Evolutionary conservation across 1,140 invertebrate genomes (phyloP).

Genomic region (Papilio dardanus): DNA sequence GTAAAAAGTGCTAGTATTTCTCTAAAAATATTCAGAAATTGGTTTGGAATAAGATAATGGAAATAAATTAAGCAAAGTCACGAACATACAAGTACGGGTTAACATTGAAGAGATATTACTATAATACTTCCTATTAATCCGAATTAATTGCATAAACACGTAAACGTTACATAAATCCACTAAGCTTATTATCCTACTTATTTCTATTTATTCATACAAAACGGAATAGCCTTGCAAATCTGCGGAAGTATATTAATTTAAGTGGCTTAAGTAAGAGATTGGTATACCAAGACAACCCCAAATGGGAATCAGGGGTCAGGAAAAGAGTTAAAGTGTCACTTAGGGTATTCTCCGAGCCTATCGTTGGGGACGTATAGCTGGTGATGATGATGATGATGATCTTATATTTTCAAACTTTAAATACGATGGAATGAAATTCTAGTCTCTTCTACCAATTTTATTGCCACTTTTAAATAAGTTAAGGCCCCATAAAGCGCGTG

Average conservation of each 20-base stretch:
- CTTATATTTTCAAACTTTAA: too few species aligned
- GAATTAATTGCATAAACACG: conserved; percentile 7
- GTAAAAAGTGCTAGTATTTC: too few species aligned
- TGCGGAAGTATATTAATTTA: not conserved
- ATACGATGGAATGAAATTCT: too few species aligned
- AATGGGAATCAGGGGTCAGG: not conserved
- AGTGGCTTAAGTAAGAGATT: not conserved
- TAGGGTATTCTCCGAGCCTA: too few species aligned
- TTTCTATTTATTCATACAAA: not conserved
- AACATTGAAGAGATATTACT: conserved; percentile 6
- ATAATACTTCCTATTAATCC: not conserved
- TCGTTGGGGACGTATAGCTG: too few species aligned
- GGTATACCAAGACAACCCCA: not conserved
- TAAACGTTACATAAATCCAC: not conserved
- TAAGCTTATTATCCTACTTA: not conserved
- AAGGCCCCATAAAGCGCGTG: not conserved
- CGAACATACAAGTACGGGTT: not conserved
- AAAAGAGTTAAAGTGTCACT: too few species aligned
- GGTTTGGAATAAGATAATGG: not conserved
- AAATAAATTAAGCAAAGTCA: not conserved
- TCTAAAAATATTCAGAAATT: not conserved
- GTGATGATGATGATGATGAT: too few species aligned
- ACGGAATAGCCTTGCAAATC: not conserved
- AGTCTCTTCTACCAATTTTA: not conserved
- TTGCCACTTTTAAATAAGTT: not conserved